Evolutionary conservation across 2,113 vertebrate genomes (phyloP).

Genomic region (Scartelaos histophorus): DNA sequence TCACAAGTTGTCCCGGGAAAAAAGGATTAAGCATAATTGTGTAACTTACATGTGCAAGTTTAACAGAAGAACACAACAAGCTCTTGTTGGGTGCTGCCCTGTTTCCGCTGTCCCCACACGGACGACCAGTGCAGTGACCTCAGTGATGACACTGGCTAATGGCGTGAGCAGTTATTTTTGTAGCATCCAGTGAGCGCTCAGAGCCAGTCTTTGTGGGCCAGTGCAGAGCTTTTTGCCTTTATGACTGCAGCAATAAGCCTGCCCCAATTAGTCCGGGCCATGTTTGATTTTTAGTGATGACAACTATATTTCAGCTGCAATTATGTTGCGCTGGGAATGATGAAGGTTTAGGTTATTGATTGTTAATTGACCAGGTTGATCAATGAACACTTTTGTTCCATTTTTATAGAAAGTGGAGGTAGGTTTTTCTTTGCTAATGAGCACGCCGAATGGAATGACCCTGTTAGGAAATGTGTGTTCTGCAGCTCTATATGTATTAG

Average conservation of each 20-base stretch:
- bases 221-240: slow-evolving; percentile 57
- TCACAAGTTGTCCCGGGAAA: slow-evolving; percentile 57
- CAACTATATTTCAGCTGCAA: slow-evolving; percentile 79
- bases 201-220: slow-evolving; percentile 65
- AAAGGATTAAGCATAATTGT: slow-evolving; percentile 39
- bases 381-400: slow-evolving; percentile 80
- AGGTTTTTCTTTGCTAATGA: slow-evolving; percentile 70
- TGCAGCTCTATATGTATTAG: slow-evolving; percentile 41
- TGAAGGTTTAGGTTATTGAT: slow-evolving; percentile 83
- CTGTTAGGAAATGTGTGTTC: slow-evolving; percentile 47
- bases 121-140: slow-evolving; percentile 64
- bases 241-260: slow-evolving; percentile 62
- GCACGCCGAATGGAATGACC: slow-evolving; percentile 48
- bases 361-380: slow-evolving; percentile 76
- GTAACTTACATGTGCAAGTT: slow-evolving; percentile 48
- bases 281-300: slow-evolving; percentile 79
- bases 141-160: slow-evolving; percentile 70
- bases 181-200: slow-evolving; percentile 44
- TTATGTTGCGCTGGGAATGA: slow-evolving; percentile 78
- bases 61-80: slow-evolving; percentile 44
- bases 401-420: slow-evolving; percentile 74
- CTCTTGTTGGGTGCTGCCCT: slow-evolving; percentile 47
- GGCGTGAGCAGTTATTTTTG: slow-evolving; percentile 70
- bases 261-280: slow-evolving; percentile 73
- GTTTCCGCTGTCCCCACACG: slow-evolving; percentile 67